Conservation (phyloP, 2,113 vertebrate genomes). For the Sebastes schlegelii region DNA sequence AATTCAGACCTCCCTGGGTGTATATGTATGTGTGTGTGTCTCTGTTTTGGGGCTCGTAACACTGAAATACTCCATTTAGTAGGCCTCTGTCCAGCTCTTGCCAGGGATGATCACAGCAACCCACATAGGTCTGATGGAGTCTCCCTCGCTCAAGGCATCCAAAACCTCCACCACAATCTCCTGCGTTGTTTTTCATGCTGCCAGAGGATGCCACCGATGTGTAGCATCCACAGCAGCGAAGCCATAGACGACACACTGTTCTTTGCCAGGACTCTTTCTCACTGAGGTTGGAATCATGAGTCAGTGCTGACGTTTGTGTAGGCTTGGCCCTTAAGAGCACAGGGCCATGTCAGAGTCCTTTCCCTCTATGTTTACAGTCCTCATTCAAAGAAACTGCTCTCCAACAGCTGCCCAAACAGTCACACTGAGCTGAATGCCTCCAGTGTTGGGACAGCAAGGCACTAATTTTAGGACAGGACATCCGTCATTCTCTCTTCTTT, state of each 20-base stretch:
- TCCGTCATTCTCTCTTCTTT: slow-evolving; percentile 74
- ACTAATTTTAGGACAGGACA: slow-evolving; percentile 74
- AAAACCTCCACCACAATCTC: slow-evolving; percentile 54
- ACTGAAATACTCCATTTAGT: slow-evolving; percentile 54
- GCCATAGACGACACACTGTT: slow-evolving; percentile 31
- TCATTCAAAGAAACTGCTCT: slow-evolving; percentile 76
- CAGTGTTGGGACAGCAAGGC: slow-evolving; percentile 77
- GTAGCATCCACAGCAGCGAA: slow-evolving; percentile 42
- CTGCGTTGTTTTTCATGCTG: slow-evolving; percentile 50
- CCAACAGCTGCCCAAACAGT: slow-evolving; percentile 82
- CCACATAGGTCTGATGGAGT: slow-evolving; percentile 53
- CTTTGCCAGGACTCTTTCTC: slow-evolving; percentile 46
- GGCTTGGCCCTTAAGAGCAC: slow-evolving; percentile 58
- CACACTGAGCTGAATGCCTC: slow-evolving; percentile 75
- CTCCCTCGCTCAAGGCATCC: slow-evolving; percentile 40
- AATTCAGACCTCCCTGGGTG: slow-evolving; percentile 60
- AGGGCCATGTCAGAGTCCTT: slow-evolving; percentile 67
- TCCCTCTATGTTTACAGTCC: slow-evolving; percentile 77
- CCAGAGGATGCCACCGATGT: slow-evolving; percentile 48
- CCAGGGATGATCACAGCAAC: slow-evolving; percentile 63
- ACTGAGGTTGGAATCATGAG: slow-evolving; percentile 66
- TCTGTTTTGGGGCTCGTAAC: slow-evolving; percentile 38
- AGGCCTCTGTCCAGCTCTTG: slow-evolving; percentile 39
- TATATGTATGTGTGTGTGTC: slow-evolving; percentile 13
- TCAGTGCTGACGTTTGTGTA: slow-evolving; percentile 63